These are phyloP conservation scores for Terrapene triunguis DNA, from an alignment of 2,113 vertebrate species.

Conservation along the genomic window DNA sequence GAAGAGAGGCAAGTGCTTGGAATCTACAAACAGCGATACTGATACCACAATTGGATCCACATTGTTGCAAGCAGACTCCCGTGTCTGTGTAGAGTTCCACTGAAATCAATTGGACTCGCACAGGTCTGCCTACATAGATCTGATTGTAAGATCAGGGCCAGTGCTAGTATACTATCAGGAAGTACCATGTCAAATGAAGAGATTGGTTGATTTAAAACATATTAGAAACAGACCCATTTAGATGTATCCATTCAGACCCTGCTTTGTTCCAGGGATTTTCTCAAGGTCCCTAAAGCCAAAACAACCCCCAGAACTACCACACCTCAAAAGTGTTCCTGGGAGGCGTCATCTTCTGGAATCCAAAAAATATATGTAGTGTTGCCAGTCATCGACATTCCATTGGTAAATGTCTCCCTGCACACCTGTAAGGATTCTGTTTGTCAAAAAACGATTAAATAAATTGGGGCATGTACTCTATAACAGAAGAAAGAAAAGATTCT, in stretches of 20 bases:
- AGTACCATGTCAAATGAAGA: background rate
- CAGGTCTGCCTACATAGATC: background rate
- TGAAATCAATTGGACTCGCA: background rate
- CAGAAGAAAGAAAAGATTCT: background rate
- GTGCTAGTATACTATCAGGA: background rate
- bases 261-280: background rate
- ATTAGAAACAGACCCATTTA: background rate
- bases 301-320: background rate
- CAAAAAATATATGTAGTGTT: background rate
- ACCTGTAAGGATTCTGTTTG: fast-evolving
- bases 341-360: background rate
- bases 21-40: background rate
- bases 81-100: background rate
- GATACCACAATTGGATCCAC: background rate
- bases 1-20: background rate
- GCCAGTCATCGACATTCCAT: background rate
- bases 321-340: background rate
- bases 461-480: background rate
- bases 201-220: slow-evolving; percentile 2
- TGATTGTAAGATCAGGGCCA: background rate
- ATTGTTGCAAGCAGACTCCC: background rate
- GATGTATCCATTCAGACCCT: background rate
- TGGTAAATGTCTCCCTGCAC: background rate
- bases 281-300: background rate
- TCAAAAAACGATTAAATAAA: background rate